phyloP scores from a whole-genome alignment of 2,113 vertebrate genomes.

The Tragelaphus imberbis region DNA sequence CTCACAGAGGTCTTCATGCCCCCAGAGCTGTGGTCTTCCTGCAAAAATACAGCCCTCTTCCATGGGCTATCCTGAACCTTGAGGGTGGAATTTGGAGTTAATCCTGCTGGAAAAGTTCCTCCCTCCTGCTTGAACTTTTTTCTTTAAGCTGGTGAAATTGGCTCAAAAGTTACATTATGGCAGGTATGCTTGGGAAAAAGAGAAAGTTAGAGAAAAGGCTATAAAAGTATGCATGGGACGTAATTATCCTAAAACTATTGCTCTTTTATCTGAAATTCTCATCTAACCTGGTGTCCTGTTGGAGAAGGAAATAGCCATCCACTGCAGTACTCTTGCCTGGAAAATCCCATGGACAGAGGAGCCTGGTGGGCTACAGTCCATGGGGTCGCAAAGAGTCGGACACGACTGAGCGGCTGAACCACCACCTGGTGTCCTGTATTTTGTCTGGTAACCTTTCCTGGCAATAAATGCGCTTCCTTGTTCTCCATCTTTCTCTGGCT shows the following conservation, averaged over 20 bases:
- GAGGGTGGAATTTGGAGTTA: background rate
- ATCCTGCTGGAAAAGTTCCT: background rate
- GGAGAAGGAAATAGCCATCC: too few relatives aligned
- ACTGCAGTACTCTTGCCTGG: too few relatives aligned
- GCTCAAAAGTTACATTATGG: background rate
- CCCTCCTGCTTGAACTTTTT: background rate
- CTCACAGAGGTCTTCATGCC: background rate
- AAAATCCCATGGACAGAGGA: too few relatives aligned
- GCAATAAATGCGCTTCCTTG: fast-evolving
- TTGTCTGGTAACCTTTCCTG: background rate
- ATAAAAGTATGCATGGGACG: background rate
- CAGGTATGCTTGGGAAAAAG: background rate
- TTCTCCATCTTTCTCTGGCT: background rate
- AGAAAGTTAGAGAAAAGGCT: background rate
- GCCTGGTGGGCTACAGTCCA: too few relatives aligned
- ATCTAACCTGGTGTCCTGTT: background rate
- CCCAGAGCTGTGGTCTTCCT: background rate
- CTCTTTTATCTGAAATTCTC: background rate
- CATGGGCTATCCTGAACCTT: too few relatives aligned
- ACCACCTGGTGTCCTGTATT: background rate
- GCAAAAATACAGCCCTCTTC: background rate
- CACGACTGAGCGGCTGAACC: too few relatives aligned
- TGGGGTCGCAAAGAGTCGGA: too few relatives aligned
- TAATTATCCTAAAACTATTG: fast-evolving
- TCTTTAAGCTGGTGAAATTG: background rate